A percentile compares a stretch with the other conserved stretches of the same genome.
phyloP scores from a whole-genome alignment of 2,888 invertebrate species.

The Anthrax anthrax region DNA sequence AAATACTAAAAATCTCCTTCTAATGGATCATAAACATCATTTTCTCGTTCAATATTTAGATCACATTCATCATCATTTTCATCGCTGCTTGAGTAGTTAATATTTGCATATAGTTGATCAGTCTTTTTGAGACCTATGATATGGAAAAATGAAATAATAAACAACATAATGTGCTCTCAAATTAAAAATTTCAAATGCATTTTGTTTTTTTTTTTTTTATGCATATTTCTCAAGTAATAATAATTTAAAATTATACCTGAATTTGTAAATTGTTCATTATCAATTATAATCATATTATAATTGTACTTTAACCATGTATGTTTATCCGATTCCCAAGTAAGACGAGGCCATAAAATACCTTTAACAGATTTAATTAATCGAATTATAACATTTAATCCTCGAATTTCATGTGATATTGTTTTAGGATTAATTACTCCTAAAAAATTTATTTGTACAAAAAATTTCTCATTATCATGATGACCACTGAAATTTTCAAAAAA shows the following conservation, averaged over 20 bases:
- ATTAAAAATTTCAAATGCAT: too few relatives aligned
- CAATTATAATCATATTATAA: constrained; percentile 6
- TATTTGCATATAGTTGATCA: too few relatives aligned
- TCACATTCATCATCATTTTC: background rate
- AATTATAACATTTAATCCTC: constrained; percentile 20
- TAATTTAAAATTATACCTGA: too few relatives aligned
- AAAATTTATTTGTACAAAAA: constrained; percentile 16
- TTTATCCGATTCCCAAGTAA: constrained; percentile 9
- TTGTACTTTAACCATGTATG: constrained; percentile 9
- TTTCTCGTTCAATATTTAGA: background rate
- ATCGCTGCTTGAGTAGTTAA: background rate
- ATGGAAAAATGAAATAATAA: too few relatives aligned
- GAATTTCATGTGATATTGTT: constrained; percentile 19
- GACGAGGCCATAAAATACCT: constrained; percentile 7
- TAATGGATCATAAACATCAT: background rate
- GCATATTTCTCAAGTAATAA: too few relatives aligned
- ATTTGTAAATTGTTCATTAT: constrained; percentile 3
- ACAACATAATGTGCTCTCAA: too few relatives aligned
- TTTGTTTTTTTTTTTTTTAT: too few relatives aligned
- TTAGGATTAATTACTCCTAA: constrained; percentile 16
- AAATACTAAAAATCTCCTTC: background rate
- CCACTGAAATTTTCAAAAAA: constrained; percentile 4
- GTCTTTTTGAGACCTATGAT: too few relatives aligned
- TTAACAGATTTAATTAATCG: constrained; percentile 18
- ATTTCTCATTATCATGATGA: constrained; percentile 12